Percentiles rank a stretch among this genome's conserved stretches.
Conservation (phyloP, 1,140 invertebrate genomes). For the Lordiphosa mommai region DNA sequence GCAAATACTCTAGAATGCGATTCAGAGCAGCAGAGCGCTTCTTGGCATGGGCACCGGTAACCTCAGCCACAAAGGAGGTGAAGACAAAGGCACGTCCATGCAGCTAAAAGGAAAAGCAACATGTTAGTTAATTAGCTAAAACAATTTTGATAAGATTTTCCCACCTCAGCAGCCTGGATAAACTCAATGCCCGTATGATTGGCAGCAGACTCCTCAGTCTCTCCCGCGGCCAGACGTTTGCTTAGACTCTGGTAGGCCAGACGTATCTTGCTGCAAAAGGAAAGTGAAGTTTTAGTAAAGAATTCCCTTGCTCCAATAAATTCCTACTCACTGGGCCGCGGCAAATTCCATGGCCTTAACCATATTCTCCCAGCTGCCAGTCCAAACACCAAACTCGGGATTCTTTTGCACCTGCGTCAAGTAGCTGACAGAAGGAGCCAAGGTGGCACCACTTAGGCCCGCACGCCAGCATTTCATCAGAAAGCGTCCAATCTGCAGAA, state of each 20-base stretch:
- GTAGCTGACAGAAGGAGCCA: conserved; percentile 85
- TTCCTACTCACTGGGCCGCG: conserved; percentile 87
- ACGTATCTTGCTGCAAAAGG: conserved; percentile 84
- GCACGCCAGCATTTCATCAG: conserved; percentile 87
- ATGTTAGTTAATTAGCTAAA: neutral
- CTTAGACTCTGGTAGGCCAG: conserved; percentile 84
- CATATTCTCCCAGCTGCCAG: conserved; percentile 84
- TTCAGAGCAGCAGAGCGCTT: conserved; percentile 80
- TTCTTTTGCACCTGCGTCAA: conserved; percentile 79
- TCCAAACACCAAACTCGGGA: conserved; percentile 81
- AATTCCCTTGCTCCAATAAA: no score
- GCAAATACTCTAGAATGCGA: conserved; percentile 85
- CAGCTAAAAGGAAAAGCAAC: conserved; percentile 51
- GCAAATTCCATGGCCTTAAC: conserved; percentile 84
- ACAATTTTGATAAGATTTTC: no score
- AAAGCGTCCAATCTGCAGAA: conserved; percentile 93
- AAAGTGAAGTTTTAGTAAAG: no score
- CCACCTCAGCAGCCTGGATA: conserved; percentile 86
- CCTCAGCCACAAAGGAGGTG: conserved; percentile 83
- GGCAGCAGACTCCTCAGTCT: conserved; percentile 88
- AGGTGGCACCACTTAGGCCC: conserved; percentile 80
- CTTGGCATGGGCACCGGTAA: conserved; percentile 77
- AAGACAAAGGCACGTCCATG: conserved; percentile 88
- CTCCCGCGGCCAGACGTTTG: conserved; percentile 82
- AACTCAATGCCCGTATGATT: conserved; percentile 91